A percentile compares a stretch with the other conserved stretches of the same genome.
phyloP scores from a whole-genome alignment of 1,140 invertebrate genomes.

The Holotrichia oblita region DNA sequence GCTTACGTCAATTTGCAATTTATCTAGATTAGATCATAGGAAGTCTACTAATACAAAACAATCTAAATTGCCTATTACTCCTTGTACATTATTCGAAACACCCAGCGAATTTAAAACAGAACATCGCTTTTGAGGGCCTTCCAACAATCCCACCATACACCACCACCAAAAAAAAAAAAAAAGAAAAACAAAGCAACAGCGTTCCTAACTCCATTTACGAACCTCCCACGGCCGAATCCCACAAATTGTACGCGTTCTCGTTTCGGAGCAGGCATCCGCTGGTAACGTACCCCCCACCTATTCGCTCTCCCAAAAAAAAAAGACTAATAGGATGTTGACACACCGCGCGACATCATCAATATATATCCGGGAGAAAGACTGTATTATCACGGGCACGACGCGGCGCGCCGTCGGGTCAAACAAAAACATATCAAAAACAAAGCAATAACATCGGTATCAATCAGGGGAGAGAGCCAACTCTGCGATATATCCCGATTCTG shows the following conservation, averaged over 20 bases:
- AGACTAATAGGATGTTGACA: slow-evolving; percentile 36
- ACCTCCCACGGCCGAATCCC: not conserved
- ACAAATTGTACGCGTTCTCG: not conserved
- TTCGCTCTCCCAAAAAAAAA: not conserved
- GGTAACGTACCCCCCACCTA: not conserved
- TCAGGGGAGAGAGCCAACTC: not conserved
- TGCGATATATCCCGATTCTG: not conserved
- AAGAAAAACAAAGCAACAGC: not conserved
- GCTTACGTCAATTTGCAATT: no score
- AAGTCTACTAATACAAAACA: no score
- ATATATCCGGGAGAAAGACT: not conserved
- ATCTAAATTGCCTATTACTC: no score
- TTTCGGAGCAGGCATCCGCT: not conserved
- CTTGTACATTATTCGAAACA: no score
- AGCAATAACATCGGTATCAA: slow-evolving; percentile 33
- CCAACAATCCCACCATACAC: not conserved
- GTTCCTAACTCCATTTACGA: not conserved
- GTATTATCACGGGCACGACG: not conserved
- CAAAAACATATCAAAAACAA: slow-evolving; percentile 36
- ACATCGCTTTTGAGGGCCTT: not conserved
- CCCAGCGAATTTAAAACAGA: no score
- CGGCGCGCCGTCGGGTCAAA: slow-evolving; percentile 20
- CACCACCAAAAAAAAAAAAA: not conserved
- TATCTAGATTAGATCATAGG: no score
- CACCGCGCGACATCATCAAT: slow-evolving; percentile 34